Evolutionary conservation across 2,888 invertebrate species (phyloP).

Genomic region (Isotomurus palustris): DNA sequence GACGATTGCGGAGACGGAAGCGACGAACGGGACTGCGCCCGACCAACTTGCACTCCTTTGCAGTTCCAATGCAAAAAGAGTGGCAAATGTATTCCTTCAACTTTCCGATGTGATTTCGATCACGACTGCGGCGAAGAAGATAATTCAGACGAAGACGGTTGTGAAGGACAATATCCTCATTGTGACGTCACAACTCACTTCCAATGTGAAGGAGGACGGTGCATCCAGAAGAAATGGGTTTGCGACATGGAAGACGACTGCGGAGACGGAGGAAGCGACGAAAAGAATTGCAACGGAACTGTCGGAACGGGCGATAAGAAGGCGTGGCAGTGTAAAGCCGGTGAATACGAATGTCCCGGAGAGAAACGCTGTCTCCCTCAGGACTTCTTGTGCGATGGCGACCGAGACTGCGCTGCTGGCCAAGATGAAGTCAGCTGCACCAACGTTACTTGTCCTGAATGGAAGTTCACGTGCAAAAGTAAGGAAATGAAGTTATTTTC

Average conservation of each 20-base stretch:
- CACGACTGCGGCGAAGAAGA: constrained; percentile 65
- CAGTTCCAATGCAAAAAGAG: constrained; percentile 29
- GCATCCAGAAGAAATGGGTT: constrained; percentile 59
- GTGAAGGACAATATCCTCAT: constrained; percentile 48
- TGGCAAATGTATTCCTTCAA: constrained; percentile 12
- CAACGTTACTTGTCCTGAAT: constrained; percentile 47
- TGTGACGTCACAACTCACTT: constrained; percentile 57
- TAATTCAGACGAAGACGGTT: constrained; percentile 64
- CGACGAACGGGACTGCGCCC: constrained; percentile 22
- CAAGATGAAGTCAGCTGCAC: constrained; percentile 63
- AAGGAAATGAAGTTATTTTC: too few relatives aligned
- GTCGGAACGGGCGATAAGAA: background rate
- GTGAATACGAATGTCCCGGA: constrained; percentile 21
- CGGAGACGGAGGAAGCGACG: constrained; percentile 53
- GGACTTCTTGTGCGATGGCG: constrained; percentile 24
- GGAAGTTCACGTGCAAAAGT: constrained; percentile 47
- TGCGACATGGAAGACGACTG: constrained; percentile 68
- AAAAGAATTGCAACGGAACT: constrained; percentile 23
- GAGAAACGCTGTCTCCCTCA: constrained; percentile 3
- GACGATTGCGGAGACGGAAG: constrained; percentile 26
- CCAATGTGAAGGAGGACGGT: constrained; percentile 57
- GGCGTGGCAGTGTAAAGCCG: background rate
- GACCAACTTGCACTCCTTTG: constrained; percentile 17
- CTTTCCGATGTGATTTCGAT: constrained; percentile 63
- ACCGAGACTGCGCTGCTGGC: constrained; percentile 50